Evolutionary conservation across 2,888 invertebrate genomes (phyloP).

Genomic region (Nomada fabriciana): DNA sequence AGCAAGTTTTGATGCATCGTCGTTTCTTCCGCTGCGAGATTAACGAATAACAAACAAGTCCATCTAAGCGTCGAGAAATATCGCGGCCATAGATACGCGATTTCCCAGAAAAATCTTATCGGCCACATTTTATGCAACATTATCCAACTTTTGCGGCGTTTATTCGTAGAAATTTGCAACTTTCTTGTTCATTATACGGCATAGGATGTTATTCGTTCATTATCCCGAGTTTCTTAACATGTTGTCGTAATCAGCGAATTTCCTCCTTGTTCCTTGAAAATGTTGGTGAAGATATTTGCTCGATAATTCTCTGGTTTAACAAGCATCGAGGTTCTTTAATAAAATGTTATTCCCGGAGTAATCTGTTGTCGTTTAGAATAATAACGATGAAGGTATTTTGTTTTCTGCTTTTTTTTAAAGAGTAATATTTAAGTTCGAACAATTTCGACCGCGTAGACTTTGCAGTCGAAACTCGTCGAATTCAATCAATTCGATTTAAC

Average conservation of each 20-base stretch:
- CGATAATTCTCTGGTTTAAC: too few relatives aligned
- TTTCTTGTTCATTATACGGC: not conserved
- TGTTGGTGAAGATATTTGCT: too few relatives aligned
- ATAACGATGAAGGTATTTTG: too few relatives aligned
- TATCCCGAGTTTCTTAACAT: not conserved
- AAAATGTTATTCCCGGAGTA: too few relatives aligned
- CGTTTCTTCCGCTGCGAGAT: slow-evolving; percentile 14
- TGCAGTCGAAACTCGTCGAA: too few relatives aligned
- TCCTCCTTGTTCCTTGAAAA: too few relatives aligned
- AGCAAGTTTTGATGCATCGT: not conserved
- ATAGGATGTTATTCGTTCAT: not conserved
- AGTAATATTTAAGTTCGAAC: too few relatives aligned
- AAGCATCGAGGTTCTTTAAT: too few relatives aligned
- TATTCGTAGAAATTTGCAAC: not conserved
- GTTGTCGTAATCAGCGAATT: not conserved
- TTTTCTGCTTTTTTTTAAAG: too few relatives aligned
- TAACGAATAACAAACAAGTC: slow-evolving; percentile 1
- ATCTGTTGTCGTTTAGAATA: too few relatives aligned
- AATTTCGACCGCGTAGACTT: too few relatives aligned
- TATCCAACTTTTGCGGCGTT: slow-evolving; percentile 11
- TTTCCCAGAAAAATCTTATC: slow-evolving; percentile 31
- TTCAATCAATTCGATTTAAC: too few relatives aligned
- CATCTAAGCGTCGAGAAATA: slow-evolving; percentile 1
- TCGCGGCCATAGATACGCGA: not conserved
- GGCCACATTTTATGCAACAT: not conserved